These are phyloP conservation scores for Cryptophagus acutangulus DNA, from an alignment of 2,888 invertebrate genomes.

Conservation along the genomic window DNA sequence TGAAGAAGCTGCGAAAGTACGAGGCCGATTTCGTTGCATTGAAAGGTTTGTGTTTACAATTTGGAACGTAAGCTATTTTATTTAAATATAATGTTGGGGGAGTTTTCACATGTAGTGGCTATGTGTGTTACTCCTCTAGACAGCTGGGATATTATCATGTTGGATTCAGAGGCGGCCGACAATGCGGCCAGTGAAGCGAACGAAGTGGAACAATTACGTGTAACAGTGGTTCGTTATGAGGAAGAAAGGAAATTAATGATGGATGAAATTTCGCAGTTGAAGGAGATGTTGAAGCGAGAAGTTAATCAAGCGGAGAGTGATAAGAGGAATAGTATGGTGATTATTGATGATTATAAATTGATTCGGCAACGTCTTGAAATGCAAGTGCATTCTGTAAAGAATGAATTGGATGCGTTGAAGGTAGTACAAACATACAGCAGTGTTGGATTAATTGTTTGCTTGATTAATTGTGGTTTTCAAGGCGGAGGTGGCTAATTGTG, in stretches of 20 bases:
- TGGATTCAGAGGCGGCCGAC: constrained; percentile 56
- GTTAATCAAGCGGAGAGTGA: constrained; percentile 69
- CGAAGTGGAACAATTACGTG: constrained; percentile 54
- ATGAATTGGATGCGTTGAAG: constrained; percentile 59
- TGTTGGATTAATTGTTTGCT: neutral
- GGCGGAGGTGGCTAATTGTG: constrained; percentile 55
- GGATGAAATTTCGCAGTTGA: constrained; percentile 56
- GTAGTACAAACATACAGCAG: constrained; percentile 44
- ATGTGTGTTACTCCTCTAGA: constrained; percentile 40
- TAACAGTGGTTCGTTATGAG: constrained; percentile 62
- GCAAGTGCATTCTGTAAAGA: constrained; percentile 64
- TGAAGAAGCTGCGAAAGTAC: constrained; percentile 91
- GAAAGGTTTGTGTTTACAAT: constrained; percentile 61
- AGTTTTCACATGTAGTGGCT: constrained; percentile 28
- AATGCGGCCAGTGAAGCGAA: constrained; percentile 55
- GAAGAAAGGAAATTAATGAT: constrained; percentile 54
- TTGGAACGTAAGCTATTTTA: neutral
- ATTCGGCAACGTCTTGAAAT: constrained; percentile 83
- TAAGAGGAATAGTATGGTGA: constrained; percentile 68
- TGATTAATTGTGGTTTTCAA: constrained; percentile 34
- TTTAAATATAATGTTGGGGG: neutral
- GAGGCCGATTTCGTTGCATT: constrained; percentile 81
- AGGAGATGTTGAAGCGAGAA: constrained; percentile 72
- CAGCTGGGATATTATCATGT: constrained; percentile 49
- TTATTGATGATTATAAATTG: constrained; percentile 89